Evolutionary conservation across 1,140 invertebrate genomes (phyloP), one percentile per base, ranked within the genome.

Genomic region (Drosophila orosa): DNA sequence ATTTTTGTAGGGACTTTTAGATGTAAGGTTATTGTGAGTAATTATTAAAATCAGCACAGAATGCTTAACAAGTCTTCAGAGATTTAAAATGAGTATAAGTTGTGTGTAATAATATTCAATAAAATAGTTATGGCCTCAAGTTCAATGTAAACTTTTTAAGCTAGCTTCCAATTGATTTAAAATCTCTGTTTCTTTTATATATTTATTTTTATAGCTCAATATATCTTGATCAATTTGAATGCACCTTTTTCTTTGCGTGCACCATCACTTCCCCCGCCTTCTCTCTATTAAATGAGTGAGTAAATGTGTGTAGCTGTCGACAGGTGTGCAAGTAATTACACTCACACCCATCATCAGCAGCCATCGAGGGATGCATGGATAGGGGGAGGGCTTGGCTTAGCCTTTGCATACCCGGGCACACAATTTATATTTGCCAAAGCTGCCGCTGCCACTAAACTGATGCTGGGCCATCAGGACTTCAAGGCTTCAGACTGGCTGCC

Each of bases 321-420:
- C 84, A 87, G 84, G 84, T 87, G 84, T 87, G 83, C 83, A 83
- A 89, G 83, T 87, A 87, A 87, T 89, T 87, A 87, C 79, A 89
- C 83, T 83, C 83, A 82, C 71, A 82, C 67, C 80, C 78, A 82
- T 74, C 74, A 78, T 78, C 73, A 68, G 62, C 56, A 68, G 67
- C 66, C 63, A 42, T 72, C 42, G 31, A 39, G 59, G 31, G 52
- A 59, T n/a, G 13, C 6, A 4, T 5, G 15, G 27, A 19, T 12
- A 12, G 10, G 44, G 44, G 33, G 55, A 48, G 47, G 50, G 66
- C 65, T 17, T 48, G 66, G 52, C 42, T 31, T 19, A 56, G 67
- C 66, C 52, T 72, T 85, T 87, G 83, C 82, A 87, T 87, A 85
- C 72, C 74, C 65, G 60, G 69, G 69, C 58, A 68, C 75, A 87